Evolutionary conservation across 1,140 invertebrate genomes (phyloP), one percentile per base, ranked within the genome.

Genomic region (Procambarus virginalis): DNA sequence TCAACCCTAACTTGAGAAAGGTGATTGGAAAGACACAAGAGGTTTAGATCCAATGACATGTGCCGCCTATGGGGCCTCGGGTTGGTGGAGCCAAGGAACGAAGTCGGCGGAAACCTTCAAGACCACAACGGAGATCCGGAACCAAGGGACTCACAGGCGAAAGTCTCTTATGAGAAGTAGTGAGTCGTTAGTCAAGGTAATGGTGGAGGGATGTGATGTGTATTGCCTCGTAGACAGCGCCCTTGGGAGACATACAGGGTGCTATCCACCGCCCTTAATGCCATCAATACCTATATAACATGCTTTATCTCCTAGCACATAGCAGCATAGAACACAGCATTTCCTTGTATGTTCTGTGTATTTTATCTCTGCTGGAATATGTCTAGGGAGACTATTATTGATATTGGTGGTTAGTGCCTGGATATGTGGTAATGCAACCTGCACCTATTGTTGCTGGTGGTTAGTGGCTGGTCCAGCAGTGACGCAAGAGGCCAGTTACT

Each of bases 131-230:
- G 34, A 34, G 34, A 34, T 34, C 34, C 1, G 34, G 34, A 34
- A 34, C 34, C 34, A 34, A 34, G 68, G 22, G 68, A 55, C 8
- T 22, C 8, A 73, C n/a, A 9, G 4, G 68, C 20, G 10, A 6
- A 22, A 73, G 68, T 73, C n/a, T 73, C 68, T 73, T 73, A 73
- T 34, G 68, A 73, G 80, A 17, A 60, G 34, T 22, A 45, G 0
- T 17, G 34, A 64, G 22, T 5, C 22, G 60, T 81, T 46, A 45
- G 80, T 82, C 58, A 82, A 48, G 58, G 60, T 82, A 82, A 82
- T 82, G 58, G 80, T 3, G 17, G 80, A 49, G 20, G 60, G 80
- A 64, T 12, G 22, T 82, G 64, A 68, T 68, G 20, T 6, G 68
- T 73, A 34, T 73, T 9, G 58, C 51, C 12, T 60, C 58, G 17